These are phyloP conservation scores for Ceratitis capitata DNA, from an alignment of 1,140 invertebrate species.

Conservation along the genomic window DNA sequence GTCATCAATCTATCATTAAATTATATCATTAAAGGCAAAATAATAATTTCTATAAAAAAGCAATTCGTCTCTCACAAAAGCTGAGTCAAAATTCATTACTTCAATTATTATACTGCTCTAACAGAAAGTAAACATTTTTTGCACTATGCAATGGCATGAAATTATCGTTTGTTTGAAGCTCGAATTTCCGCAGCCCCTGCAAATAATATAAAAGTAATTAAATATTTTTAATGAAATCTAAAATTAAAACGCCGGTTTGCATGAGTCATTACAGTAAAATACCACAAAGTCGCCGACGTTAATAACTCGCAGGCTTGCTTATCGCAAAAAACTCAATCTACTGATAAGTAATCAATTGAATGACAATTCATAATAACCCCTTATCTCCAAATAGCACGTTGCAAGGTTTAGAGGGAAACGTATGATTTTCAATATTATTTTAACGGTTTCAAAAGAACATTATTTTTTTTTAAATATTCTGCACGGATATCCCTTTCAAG, in stretches of 20 bases:
- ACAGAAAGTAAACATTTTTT: no score
- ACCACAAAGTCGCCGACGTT: neutral
- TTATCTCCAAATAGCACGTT: neutral
- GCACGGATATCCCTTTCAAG: neutral
- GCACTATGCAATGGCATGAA: no score
- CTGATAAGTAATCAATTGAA: neutral
- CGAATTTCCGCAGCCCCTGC: no score
- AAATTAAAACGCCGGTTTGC: neutral
- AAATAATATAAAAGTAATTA: no score
- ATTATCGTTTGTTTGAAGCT: no score
- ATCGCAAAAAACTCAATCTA: neutral
- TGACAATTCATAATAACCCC: neutral
- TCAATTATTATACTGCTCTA: no score
- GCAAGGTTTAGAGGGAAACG: neutral
- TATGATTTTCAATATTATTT: neutral
- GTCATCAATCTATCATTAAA: no score
- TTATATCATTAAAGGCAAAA: no score
- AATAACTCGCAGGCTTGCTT: neutral
- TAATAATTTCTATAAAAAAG: no score
- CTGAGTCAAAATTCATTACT: no score
- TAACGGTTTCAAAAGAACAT: neutral
- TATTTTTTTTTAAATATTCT: neutral
- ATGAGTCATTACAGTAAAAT: neutral
- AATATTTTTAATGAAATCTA: no score
- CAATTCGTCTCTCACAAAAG: no score